Evolutionary conservation across 2,888 invertebrate species (phyloP), one percentile per base, ranked within the genome.

Genomic region (Thelaira solivaga): DNA sequence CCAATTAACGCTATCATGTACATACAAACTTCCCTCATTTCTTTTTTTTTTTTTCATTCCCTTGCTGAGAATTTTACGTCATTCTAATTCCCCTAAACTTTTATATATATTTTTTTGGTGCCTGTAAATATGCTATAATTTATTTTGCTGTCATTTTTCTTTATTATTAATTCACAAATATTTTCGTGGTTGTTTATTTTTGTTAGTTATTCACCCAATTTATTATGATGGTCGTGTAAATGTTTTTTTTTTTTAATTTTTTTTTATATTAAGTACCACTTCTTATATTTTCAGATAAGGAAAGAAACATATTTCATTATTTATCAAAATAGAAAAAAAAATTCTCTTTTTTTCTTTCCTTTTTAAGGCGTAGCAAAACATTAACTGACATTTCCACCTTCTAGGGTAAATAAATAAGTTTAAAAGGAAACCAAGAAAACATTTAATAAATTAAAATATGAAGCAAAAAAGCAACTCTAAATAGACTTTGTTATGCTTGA

Each of bases 401-500:
- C 53, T 51, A 53, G n/a, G n/a, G n/a, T n/a, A 65, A 51, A 39
- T 57, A 18, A n/a, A 7, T 49, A 13, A 34, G 3, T 11, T 16
- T 16, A n/a, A 18, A 8, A 34, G 16, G 18, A 18, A 8, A 18
- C 16, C 6, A 29, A 34, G 57, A 16, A 36, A 34, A 6, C 8
- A 2, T 36, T 67, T 24, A n/a, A n/a, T n/a, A n/a, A n/a, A n/a
- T n/a, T n/a, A 7, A 61, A 43, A 61, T 61, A 34, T 53, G 31
- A 11, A 39, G 29, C 51, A 31, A 39, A 10, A 49, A 29, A 62
- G 45, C 80, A 84, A 86, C 86, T 86, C 86, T 85, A 86, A 83
- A 86, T 81, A 86, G 85, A 85, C 85, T 83, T 82, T 84, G 82
- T 83, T 82, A 84, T 83, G 86, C 86, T 82, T 85, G 69, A 78